Evolutionary conservation across 2,113 vertebrate species (phyloP).

Genomic region (Nannospalax galili): DNA sequence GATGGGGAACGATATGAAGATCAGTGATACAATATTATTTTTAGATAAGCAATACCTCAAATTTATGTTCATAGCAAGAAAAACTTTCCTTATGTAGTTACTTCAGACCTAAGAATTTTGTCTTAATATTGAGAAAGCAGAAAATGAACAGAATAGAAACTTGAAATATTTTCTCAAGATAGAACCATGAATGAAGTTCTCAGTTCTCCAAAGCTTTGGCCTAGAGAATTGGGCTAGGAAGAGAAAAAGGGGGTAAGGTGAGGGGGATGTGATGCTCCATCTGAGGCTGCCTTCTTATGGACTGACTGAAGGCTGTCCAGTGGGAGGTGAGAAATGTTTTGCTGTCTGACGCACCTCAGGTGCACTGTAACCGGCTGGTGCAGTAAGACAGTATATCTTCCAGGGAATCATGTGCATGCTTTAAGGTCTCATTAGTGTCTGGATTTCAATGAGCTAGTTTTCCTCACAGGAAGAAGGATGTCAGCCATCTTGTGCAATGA

Average conservation of each 20-base stretch:
- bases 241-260: not conserved
- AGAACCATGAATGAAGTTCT: not conserved
- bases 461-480: not conserved
- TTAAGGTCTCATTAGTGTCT: not conserved
- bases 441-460: not conserved
- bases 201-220: not conserved
- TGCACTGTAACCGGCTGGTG: not conserved
- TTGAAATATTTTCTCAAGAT: not conserved
- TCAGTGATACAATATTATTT: not conserved
- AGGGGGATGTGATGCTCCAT: not conserved
- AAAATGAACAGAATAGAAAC: not conserved
- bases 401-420: not conserved
- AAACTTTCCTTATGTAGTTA: not conserved
- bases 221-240: not conserved
- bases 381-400: not conserved
- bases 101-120: not conserved
- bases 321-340: not conserved
- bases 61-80: not conserved
- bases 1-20: not conserved
- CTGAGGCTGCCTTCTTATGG: not conserved
- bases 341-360: not conserved
- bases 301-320: not conserved
- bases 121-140: not conserved
- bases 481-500: not conserved
- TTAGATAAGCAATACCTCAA: not conserved